phyloP scores from a whole-genome alignment of 2,113 vertebrate species.

The Rutilus rutilus region DNA sequence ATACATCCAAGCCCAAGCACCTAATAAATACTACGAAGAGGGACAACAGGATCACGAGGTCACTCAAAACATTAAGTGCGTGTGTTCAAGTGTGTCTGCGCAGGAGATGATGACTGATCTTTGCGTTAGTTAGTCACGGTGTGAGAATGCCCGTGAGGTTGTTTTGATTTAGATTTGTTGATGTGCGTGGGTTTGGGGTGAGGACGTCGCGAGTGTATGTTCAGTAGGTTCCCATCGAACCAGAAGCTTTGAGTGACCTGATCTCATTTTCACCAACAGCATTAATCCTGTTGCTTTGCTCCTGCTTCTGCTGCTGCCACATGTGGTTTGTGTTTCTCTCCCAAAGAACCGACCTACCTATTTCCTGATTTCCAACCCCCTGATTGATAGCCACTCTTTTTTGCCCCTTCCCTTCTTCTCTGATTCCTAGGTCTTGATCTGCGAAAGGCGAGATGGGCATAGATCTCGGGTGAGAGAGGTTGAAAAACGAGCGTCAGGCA shows the following conservation, averaged over 20 bases:
- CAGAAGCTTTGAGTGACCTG: slow-evolving; percentile 53
- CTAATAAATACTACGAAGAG: slow-evolving; percentile 34
- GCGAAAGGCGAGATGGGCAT: slow-evolving; percentile 54
- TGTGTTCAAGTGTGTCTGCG: slow-evolving; percentile 3
- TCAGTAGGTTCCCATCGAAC: slow-evolving; percentile 28
- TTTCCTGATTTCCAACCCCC: slow-evolving; percentile 50
- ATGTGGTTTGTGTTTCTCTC: slow-evolving; percentile 60
- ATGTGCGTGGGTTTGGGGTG: slow-evolving; percentile 25
- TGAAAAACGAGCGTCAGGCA: slow-evolving; percentile 34
- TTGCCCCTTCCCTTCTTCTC: slow-evolving; percentile 16
- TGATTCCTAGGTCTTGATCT: slow-evolving; percentile 31
- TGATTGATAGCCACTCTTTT: slow-evolving; percentile 55
- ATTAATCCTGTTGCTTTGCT: slow-evolving; percentile 45
- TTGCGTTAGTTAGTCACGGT: neutral
- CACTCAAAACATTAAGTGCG: slow-evolving; percentile 23
- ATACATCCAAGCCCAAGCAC: slow-evolving; percentile 33
- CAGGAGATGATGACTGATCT: slow-evolving; percentile 25
- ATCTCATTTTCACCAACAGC: slow-evolving; percentile 50
- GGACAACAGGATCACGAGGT: slow-evolving; percentile 38
- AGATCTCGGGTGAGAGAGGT: slow-evolving; percentile 41
- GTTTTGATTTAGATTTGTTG: neutral
- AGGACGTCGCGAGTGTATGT: neutral
- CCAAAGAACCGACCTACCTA: slow-evolving; percentile 38
- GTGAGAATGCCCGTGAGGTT: slow-evolving; percentile 10
- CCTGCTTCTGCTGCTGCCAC: slow-evolving; percentile 38